Base-by-base conservation (phyloP, 1,140 invertebrate genomes). In the Physella acuta region DNA sequence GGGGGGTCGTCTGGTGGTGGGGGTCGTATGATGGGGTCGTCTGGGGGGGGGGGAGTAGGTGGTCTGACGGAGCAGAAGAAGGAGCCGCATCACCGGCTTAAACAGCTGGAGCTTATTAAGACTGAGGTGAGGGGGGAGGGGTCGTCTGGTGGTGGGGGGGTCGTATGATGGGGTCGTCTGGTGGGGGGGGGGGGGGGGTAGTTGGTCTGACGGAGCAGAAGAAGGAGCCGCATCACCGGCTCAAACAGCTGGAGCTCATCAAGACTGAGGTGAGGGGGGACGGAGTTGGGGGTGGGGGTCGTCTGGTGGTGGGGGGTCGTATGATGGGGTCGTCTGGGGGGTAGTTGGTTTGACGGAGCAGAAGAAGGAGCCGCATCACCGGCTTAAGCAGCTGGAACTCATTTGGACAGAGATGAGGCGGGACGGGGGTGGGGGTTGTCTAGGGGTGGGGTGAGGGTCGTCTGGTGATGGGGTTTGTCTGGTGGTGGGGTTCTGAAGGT, bases 171-270 rank as follows among this genome's bases (percentile, higher is more conserved):
- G n/a, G n/a, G n/a, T n/a, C n/a, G n/a, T n/a, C n/a, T n/a, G n/a
- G 75, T n/a, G n/a, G n/a, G n/a, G n/a, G 75, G 77, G 74, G 73
- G 52, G 28, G 33, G 30, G 11, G 75, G 49, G 75, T 75, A 37
- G 75, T 74, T 68, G 53, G 63, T 20, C 55, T 39, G 17, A 66
- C 62, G 26, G 66, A 63, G 53, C 63, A 73, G 51, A 73, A 70
- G 39, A 76, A 79, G 30, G 77, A 79, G 59, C 74, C 77, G 17
- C 72, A 77, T 36, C 74, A 75, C 31, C 73, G 72, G 58, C 73
- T 79, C n/a, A 79, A 79, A 62, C 71, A 76, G 34, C 56, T 79
- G 56, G 73, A 79, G 58, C 74, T 79, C 20, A 72, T 79, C 24
- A 73, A 66, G 71, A 68, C 75, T 20, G 77, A 79, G 73, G 77